Evolutionary conservation across 1,140 invertebrate genomes (phyloP).

Genomic region (Drosophila elegans): DNA sequence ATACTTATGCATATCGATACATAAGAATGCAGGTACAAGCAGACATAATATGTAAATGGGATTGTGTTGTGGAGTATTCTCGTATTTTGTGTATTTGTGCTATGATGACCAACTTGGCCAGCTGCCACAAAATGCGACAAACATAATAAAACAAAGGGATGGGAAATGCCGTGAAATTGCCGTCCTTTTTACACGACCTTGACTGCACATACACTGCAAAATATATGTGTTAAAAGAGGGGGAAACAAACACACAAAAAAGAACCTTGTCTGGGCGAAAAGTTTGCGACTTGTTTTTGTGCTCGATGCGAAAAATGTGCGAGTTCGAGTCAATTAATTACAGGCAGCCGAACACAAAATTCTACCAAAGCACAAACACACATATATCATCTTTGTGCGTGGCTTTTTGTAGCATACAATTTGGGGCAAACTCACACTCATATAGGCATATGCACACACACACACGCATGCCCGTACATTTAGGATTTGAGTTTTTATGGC

Average conservation of each 20-base stretch:
- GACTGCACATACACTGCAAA: slow-evolving; percentile 40
- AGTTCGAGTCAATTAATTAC: slow-evolving; percentile 80
- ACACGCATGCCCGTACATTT: neutral
- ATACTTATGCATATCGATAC: neutral
- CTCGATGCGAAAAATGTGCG: slow-evolving; percentile 66
- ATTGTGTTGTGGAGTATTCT: neutral
- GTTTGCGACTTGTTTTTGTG: slow-evolving; percentile 56
- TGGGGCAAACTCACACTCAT: slow-evolving; percentile 18
- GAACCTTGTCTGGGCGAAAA: slow-evolving; percentile 34
- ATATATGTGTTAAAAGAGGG: neutral
- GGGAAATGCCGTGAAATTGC: slow-evolving; percentile 16
- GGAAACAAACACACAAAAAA: neutral
- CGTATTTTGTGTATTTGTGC: slow-evolving; percentile 1
- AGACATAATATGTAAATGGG: neutral
- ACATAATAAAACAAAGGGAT: neutral
- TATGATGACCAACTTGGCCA: slow-evolving; percentile 55
- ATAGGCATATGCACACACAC: slow-evolving; percentile 4
- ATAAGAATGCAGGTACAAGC: slow-evolving; percentile 6
- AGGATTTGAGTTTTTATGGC: slow-evolving; percentile 66
- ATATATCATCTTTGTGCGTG: slow-evolving; percentile 41
- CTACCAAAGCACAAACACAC: slow-evolving; percentile 4
- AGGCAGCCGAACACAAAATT: slow-evolving; percentile 41
- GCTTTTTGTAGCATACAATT: slow-evolving; percentile 60
- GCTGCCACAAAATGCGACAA: slow-evolving; percentile 47
- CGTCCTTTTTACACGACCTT: slow-evolving; percentile 51